Evolutionary conservation across 2,113 vertebrate genomes (phyloP).

Genomic region (Galeopterus variegatus): DNA sequence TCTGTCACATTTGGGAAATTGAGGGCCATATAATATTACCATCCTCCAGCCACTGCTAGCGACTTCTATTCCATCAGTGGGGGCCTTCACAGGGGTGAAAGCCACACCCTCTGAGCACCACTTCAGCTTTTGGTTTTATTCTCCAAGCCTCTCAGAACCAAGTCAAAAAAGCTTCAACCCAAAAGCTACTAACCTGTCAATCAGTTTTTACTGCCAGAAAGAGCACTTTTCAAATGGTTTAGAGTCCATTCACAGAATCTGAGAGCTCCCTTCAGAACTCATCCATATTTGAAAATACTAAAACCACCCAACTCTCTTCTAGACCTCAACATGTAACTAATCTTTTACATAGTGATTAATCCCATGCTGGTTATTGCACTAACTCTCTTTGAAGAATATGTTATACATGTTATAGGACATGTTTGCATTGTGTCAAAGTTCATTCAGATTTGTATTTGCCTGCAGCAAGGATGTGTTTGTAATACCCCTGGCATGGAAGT

Average conservation of each 20-base stretch:
- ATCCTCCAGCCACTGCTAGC: conserved; percentile 69
- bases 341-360: not conserved
- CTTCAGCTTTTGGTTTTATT: conserved; percentile 21
- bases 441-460: not conserved
- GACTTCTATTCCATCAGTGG: conserved; percentile 61
- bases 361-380: not conserved
- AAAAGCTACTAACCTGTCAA: conserved; percentile 41
- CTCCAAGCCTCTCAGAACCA: not conserved
- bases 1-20: conserved; percentile 81
- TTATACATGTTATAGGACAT: not conserved
- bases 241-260: conserved; percentile 26
- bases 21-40: conserved; percentile 78
- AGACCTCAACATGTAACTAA: not conserved
- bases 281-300: not conserved
- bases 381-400: not conserved
- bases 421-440: not conserved
- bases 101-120: not conserved
- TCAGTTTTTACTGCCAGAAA: not conserved
- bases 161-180: not conserved
- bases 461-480: not conserved
- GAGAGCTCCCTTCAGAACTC: not conserved
- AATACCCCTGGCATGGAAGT: not conserved
- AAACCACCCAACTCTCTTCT: not conserved
- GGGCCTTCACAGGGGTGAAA: conserved; percentile 64
- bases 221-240: not conserved